Evolutionary conservation across 2,888 invertebrate species (phyloP).

Genomic region (Dryadula phaetusa): DNA sequence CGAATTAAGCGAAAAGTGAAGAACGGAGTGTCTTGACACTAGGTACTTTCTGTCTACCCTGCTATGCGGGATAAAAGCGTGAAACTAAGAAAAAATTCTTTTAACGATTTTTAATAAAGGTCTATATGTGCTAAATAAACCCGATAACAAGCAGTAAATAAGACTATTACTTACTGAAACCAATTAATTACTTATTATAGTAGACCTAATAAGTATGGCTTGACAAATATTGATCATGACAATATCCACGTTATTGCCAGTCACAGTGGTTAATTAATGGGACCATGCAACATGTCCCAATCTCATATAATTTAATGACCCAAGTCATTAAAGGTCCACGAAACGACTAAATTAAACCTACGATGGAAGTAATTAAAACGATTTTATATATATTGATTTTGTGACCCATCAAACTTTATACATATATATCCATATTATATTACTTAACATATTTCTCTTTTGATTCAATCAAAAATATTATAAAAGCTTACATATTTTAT

Average conservation of each 20-base stretch:
- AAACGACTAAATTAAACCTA: constrained; percentile 28
- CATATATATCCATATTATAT: not conserved
- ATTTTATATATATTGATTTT: too few relatives aligned
- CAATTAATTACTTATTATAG: not conserved
- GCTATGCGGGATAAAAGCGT: too few relatives aligned
- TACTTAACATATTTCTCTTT: not conserved
- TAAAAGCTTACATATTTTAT: not conserved
- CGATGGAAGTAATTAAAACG: constrained; percentile 4
- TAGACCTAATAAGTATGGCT: not conserved
- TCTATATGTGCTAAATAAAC: too few relatives aligned
- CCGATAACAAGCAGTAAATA: too few relatives aligned
- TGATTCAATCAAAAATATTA: not conserved
- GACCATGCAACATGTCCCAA: constrained; percentile 5
- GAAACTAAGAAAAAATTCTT: too few relatives aligned
- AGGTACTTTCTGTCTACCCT: too few relatives aligned
- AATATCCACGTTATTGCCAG: constrained; percentile 22
- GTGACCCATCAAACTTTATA: constrained; percentile 1
- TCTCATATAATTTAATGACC: constrained; percentile 26
- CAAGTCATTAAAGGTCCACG: constrained; percentile 25
- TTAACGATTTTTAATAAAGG: too few relatives aligned
- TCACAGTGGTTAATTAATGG: constrained; percentile 33
- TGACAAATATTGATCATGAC: constrained; percentile 21
- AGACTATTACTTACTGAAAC: not conserved
- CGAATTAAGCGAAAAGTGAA: too few relatives aligned
- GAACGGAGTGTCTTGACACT: too few relatives aligned